Conservation (phyloP, 2,113 vertebrate genomes). For the Rhynchomys soricoides region DNA sequence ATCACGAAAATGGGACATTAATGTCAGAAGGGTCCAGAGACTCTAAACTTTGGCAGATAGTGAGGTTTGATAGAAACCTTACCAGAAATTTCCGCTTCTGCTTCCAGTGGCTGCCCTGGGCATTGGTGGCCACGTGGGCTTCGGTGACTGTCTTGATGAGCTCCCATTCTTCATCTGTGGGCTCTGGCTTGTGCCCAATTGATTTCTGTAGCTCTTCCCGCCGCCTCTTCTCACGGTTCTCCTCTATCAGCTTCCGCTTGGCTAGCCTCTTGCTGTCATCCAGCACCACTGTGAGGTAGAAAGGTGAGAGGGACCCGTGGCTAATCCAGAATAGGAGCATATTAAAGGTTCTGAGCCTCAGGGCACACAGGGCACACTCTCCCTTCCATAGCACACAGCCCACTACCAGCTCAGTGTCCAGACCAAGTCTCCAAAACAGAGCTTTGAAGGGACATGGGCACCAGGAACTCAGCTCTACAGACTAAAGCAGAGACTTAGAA, state of each 20-base stretch:
- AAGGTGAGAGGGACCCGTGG: not conserved
- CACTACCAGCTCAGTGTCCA: not conserved
- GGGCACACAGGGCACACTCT: not conserved
- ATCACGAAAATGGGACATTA: fast-evolving
- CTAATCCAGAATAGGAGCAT: not conserved
- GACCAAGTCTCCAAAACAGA: not conserved
- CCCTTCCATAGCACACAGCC: not conserved
- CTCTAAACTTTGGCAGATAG: not conserved
- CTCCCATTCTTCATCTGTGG: constrained; percentile 96
- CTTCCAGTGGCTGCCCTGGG: constrained; percentile 99
- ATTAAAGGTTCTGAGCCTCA: not conserved
- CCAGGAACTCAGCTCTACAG: no score
- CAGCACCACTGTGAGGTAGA: constrained; percentile 92
- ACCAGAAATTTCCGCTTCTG: constrained; percentile 99
- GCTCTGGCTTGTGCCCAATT: constrained; percentile 94
- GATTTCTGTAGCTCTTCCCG: constrained; percentile 95
- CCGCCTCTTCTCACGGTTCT: constrained; percentile 95
- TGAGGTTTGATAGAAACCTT: constrained; percentile 39
- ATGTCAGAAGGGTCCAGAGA: fast-evolving
- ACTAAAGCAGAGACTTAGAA: not conserved
- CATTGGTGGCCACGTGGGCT: constrained; percentile 97
- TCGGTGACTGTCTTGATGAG: constrained; percentile 96
- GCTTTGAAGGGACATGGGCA: not conserved
- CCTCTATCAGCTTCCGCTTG: constrained; percentile 97
- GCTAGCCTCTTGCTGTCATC: constrained; percentile 97